phyloP scores from a whole-genome alignment of 2,888 invertebrate genomes.

The Drosophila mulleri region DNA sequence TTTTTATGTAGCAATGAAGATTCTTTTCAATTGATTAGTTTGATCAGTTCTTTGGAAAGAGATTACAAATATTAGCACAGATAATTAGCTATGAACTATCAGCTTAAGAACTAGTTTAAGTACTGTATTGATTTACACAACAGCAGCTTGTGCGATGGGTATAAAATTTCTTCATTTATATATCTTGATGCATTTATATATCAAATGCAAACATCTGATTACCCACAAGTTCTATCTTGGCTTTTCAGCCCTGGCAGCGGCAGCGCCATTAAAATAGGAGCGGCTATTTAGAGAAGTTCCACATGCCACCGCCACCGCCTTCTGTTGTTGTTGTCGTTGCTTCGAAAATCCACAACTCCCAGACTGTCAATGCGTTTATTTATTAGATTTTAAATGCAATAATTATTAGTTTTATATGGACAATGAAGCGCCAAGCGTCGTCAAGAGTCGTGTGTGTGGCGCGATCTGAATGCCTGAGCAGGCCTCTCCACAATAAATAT shows the following conservation, averaged over 20 bases:
- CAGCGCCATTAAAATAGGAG: conserved; percentile 72
- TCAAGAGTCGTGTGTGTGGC: conserved; percentile 49
- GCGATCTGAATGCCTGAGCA: conserved; percentile 63
- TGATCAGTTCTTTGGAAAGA: too few relatives aligned
- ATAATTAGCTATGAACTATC: too few relatives aligned
- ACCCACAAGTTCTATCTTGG: background rate
- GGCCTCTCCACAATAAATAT: conserved; percentile 21
- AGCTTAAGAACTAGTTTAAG: too few relatives aligned
- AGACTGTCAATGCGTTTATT: conserved; percentile 73
- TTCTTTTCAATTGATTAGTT: too few relatives aligned
- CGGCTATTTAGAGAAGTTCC: conserved; percentile 51
- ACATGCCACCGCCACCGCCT: background rate
- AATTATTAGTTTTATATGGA: conserved; percentile 78
- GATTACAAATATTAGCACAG: too few relatives aligned
- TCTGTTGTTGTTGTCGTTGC: background rate
- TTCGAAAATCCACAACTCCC: conserved; percentile 21
- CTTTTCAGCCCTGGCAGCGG: conserved; percentile 34
- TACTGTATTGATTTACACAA: too few relatives aligned
- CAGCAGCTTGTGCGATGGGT: too few relatives aligned
- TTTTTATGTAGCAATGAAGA: too few relatives aligned
- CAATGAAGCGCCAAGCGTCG: conserved; percentile 74
- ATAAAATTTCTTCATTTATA: too few relatives aligned
- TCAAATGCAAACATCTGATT: too few relatives aligned
- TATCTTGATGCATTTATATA: too few relatives aligned
- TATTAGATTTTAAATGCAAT: conserved; percentile 82